Percentiles rank a stretch among this genome's conserved stretches.
Evolutionary conservation across 2,113 vertebrate species (phyloP).

Genomic region (Hydrochoerus hydrochaeris): DNA sequence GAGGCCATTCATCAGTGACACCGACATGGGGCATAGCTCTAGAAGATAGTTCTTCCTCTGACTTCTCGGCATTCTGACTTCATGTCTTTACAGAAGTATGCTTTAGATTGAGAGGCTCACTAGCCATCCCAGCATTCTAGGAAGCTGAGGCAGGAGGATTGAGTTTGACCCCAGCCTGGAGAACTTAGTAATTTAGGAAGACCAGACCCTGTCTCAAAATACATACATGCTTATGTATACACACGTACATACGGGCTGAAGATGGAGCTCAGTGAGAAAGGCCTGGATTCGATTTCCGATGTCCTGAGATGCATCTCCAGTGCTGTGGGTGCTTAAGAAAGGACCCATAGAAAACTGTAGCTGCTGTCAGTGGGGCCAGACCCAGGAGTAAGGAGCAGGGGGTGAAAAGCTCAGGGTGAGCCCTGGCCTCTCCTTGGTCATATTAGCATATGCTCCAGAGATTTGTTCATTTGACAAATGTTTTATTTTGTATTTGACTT

Average conservation of each 20-base stretch:
- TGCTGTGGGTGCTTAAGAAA: not conserved
- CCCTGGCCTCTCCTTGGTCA: not conserved
- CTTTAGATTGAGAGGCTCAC: not conserved
- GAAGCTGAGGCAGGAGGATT: not conserved
- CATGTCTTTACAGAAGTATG: not conserved
- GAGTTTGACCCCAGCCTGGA: not conserved
- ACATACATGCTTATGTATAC: not conserved
- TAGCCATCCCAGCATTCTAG: not conserved
- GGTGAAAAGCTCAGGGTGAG: not conserved
- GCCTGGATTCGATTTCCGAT: not conserved
- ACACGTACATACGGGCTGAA: not conserved
- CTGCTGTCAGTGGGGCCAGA: not conserved
- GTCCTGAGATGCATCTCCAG: not conserved
- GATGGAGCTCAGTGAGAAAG: not conserved
- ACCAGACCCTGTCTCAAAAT: not conserved
- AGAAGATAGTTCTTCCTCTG: not conserved
- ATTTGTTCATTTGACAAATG: not conserved
- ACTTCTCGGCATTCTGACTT: conserved; percentile 3
- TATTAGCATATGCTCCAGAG: not conserved
- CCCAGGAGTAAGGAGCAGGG: not conserved
- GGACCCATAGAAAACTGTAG: not conserved
- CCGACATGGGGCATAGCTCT: not conserved
- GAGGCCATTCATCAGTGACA: not conserved
- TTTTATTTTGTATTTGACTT: not conserved
- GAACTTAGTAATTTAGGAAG: not conserved